Conservation (phyloP, 2,888 invertebrate genomes). For the Arge pagana region DNA sequence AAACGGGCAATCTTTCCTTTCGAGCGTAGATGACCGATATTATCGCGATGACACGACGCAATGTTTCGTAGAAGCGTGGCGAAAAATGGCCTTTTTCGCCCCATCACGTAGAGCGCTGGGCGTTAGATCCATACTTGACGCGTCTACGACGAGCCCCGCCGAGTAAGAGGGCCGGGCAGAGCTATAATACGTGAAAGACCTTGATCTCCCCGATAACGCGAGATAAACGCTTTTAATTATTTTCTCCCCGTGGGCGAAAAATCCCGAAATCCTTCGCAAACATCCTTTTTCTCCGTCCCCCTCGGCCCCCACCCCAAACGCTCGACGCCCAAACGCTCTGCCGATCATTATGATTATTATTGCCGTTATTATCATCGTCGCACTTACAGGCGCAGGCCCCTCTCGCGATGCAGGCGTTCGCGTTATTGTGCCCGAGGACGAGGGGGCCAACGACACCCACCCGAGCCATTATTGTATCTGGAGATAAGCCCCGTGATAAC, state of each 20-base stretch:
- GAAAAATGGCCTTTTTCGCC: too few relatives aligned
- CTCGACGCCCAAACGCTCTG: constrained; percentile 9
- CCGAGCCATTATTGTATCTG: constrained; percentile 48
- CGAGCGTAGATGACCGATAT: too few relatives aligned
- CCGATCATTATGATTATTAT: constrained; percentile 20
- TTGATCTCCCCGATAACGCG: constrained; percentile 37
- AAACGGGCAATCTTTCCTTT: too few relatives aligned
- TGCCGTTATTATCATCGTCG: constrained; percentile 14
- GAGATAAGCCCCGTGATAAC: constrained; percentile 46
- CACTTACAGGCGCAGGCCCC: background rate
- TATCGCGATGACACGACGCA: too few relatives aligned
- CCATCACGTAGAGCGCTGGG: too few relatives aligned
- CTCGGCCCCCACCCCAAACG: constrained; percentile 9
- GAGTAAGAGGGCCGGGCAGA: too few relatives aligned
- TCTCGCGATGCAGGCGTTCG: constrained; percentile 38
- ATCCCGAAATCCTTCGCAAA: constrained; percentile 41
- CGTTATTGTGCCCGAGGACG: constrained; percentile 38
- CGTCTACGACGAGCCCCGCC: too few relatives aligned
- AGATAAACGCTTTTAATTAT: constrained; percentile 47
- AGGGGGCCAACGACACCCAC: constrained; percentile 35
- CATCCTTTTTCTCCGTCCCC: constrained; percentile 35
- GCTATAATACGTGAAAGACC: too few relatives aligned
- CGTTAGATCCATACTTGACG: too few relatives aligned
- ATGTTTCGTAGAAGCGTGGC: too few relatives aligned
- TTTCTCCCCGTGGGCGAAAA: constrained; percentile 27